Percentiles rank a stretch among this genome's conserved stretches.
Conservation (phyloP, 2,888 invertebrate species). For the Platycheirus albimanus region DNA sequence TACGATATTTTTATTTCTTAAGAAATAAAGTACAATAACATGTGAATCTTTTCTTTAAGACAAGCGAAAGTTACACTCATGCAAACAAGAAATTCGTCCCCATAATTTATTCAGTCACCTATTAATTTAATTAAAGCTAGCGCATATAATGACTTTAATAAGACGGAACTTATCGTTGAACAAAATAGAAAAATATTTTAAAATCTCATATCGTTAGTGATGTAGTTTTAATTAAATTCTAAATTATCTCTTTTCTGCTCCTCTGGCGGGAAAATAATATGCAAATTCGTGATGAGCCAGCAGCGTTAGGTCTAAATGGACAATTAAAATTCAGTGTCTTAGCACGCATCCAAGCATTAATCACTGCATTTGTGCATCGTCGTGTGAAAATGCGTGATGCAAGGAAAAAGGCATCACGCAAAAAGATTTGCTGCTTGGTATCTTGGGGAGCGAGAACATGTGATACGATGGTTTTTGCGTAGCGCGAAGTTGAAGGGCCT, state of each 20-base stretch:
- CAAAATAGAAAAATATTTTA: conserved; percentile 45
- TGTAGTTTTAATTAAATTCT: conserved; percentile 56
- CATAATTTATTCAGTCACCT: conserved; percentile 44
- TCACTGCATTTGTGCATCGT: conserved; percentile 52
- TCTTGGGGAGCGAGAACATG: too few species aligned
- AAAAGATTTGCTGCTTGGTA: too few species aligned
- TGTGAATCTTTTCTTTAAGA: too few species aligned
- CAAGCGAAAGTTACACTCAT: conserved; percentile 1
- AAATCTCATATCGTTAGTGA: conserved; percentile 69
- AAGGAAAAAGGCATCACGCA: conserved; percentile 23
- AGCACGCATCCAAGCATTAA: conserved; percentile 61
- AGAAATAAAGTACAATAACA: too few species aligned
- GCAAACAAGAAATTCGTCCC: background rate
- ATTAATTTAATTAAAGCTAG: conserved; percentile 62
- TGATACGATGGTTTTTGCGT: too few species aligned
- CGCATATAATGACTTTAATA: conserved; percentile 59
- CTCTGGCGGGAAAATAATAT: conserved; percentile 4
- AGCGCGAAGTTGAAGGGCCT: too few species aligned
- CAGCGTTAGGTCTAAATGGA: conserved; percentile 52
- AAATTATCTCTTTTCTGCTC: conserved; percentile 45
- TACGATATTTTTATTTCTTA: too few species aligned
- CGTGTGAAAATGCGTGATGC: conserved; percentile 53
- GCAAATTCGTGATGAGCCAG: conserved; percentile 14
- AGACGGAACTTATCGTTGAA: conserved; percentile 27
- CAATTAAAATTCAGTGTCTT: conserved; percentile 53